phyloP scores from a whole-genome alignment of 2,888 invertebrate genomes.

The Zaprionus obscuricornis region DNA sequence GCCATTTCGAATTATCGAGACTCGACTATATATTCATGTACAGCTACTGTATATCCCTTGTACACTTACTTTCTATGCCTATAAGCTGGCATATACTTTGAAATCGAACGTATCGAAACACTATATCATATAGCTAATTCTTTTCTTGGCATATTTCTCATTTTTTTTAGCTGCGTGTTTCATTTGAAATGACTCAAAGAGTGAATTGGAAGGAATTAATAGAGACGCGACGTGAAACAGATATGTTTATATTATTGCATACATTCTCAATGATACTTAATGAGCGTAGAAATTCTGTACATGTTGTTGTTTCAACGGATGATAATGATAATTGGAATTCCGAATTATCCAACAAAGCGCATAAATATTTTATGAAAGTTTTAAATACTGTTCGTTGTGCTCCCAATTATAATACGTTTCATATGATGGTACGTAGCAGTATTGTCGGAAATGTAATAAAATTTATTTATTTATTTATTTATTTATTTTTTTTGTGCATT shows the following conservation, averaged over 20 bases:
- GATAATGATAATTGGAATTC: slow-evolving; percentile 33
- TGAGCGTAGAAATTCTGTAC: no score
- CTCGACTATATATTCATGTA: no score
- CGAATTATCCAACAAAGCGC: slow-evolving; percentile 25
- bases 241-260: slow-evolving; percentile 47
- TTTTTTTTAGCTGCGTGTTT: slow-evolving; percentile 26
- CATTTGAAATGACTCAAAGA: slow-evolving; percentile 39
- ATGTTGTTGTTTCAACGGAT: no score
- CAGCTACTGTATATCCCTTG: no score
- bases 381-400: slow-evolving; percentile 12
- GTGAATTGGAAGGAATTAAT: slow-evolving; percentile 49
- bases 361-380: slow-evolving; percentile 40
- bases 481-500: not conserved
- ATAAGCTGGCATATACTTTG: no score
- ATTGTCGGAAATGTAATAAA: no score
- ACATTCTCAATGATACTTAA: slow-evolving; percentile 46
- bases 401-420: slow-evolving; percentile 5
- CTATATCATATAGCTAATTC: no score
- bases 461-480: no score
- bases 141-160: no score
- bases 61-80: no score
- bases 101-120: slow-evolving; percentile 16
- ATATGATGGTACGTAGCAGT: slow-evolving; percentile 56
- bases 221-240: not conserved
- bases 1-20: no score